Percentiles rank a stretch among this genome's conserved stretches.
Conservation (phyloP, 2,888 invertebrate genomes). For the Aethes cnicana region DNA sequence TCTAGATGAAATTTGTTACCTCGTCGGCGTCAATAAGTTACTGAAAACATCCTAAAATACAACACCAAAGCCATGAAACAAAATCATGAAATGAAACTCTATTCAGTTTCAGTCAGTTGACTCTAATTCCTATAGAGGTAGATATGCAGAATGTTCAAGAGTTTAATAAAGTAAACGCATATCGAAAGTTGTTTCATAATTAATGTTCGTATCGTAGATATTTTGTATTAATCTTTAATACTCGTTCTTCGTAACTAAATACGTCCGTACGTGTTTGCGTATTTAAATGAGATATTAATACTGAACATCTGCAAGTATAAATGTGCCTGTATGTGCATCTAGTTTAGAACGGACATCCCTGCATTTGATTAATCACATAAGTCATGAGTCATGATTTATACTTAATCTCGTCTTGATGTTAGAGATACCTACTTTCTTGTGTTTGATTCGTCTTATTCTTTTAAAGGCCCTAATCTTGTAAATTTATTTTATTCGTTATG, state of each 20-base stretch:
- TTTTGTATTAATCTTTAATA: slow-evolving; percentile 35
- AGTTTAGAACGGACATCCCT: slow-evolving; percentile 18
- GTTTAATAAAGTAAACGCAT: no score
- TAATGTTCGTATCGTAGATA: slow-evolving; percentile 4
- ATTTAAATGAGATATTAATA: slow-evolving; percentile 36
- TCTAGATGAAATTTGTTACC: no score
- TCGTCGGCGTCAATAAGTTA: no score
- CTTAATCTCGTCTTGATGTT: not conserved
- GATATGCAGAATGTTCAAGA: no score
- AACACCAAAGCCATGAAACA: no score
- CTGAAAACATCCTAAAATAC: no score
- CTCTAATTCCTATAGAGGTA: no score
- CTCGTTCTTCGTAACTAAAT: slow-evolving; percentile 38
- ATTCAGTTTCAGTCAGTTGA: no score
- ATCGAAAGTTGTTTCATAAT: not conserved
- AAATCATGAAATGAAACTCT: no score
- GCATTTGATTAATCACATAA: slow-evolving; percentile 17
- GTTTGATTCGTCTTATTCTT: no score
- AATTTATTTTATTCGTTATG: no score
- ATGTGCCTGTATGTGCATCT: slow-evolving; percentile 13
- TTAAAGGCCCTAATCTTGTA: no score
- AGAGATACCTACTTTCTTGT: not conserved
- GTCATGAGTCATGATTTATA: not conserved
- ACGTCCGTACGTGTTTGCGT: slow-evolving; percentile 33
- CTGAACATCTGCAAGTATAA: slow-evolving; percentile 30